Evolutionary conservation across 2,113 vertebrate species (phyloP), one percentile per base, ranked within the genome.

Genomic region (Tetrao urogallus): DNA sequence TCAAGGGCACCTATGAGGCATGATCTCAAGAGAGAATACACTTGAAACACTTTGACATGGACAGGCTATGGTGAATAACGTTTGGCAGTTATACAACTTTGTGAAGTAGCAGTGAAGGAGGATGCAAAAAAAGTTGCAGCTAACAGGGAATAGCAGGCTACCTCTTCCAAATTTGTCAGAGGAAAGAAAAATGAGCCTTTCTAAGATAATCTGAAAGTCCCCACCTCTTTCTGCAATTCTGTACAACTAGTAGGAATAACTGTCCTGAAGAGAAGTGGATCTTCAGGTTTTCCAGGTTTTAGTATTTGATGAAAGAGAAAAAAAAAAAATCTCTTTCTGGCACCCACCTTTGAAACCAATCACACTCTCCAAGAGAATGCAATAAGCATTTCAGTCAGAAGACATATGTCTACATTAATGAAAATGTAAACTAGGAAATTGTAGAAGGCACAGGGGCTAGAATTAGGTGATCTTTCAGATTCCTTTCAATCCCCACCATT

Each of bases 161-260:
- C 70, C 76, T 50, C 10, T 17, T 83, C 34, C 70, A 61, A 76
- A 11, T 63, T 63, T 63, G 36, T 20, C 52, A 56, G 38, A 86
- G 61, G 77, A 92, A 90, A 94, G 57, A 84, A 93, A 88, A 87
- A 52, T 66, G 11, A 76, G 48, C 60, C 20, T 92, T 88, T 88
- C 70, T 52, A 84, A 58, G 57, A 71, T 1, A 3, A 84, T 87
- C 87, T 90, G 52, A 63, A 93, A 94, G 92, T 82, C 70, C 45
- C 22, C 34, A 75, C 20, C 56, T 89, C 82, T 64, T 87, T 86
- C 34, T 87, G 74, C 43, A 84, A 47, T 2, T 36, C 34, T 5
- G 8, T 75, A 88, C 54, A 93, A 80, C 72, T 86, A 56, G 30
- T 76, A 90, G 60, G 76, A 94, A 86, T 60, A 90, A 52, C 52